Conservation (phyloP, 2,888 invertebrate genomes). For the Alentia gelatinosa region DNA sequence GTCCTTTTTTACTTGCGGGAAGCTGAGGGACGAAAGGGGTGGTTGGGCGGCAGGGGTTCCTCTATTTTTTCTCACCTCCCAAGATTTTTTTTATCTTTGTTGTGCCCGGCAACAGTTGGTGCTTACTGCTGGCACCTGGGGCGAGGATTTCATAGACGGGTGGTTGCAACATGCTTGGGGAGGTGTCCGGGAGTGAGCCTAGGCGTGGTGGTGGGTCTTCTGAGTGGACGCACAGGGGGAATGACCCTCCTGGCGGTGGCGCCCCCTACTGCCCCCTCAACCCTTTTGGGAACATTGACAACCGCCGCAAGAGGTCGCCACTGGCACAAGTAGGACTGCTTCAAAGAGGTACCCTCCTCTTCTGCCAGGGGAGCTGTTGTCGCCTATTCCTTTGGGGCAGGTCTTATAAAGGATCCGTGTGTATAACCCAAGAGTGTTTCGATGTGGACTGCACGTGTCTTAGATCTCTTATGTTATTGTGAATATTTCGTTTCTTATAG, state of each 20-base stretch:
- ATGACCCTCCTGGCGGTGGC: not conserved
- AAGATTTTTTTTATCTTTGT: not conserved
- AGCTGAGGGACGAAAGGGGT: not conserved
- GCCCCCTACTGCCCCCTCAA: not conserved
- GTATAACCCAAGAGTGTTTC: not conserved
- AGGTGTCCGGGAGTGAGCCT: not conserved
- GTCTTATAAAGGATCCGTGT: not conserved
- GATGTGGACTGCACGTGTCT: not conserved
- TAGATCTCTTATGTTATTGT: not conserved
- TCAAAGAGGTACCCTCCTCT: not conserved
- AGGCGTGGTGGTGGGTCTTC: not conserved
- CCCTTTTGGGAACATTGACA: not conserved
- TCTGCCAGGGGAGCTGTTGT: not conserved
- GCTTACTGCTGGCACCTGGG: not conserved
- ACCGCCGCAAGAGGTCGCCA: not conserved
- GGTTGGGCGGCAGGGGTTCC: not conserved
- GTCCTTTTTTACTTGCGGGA: not conserved
- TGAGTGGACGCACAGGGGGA: not conserved
- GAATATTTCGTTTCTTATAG: not conserved
- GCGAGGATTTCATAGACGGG: constrained; percentile 2
- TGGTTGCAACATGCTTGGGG: not conserved
- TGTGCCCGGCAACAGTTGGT: constrained; percentile 20
- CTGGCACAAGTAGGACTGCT: not conserved
- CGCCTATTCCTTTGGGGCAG: not conserved
- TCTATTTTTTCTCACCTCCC: not conserved